Base-by-base conservation (phyloP, 2,797 vertebrate genomes). In the Streptopelia turtur region DNA sequence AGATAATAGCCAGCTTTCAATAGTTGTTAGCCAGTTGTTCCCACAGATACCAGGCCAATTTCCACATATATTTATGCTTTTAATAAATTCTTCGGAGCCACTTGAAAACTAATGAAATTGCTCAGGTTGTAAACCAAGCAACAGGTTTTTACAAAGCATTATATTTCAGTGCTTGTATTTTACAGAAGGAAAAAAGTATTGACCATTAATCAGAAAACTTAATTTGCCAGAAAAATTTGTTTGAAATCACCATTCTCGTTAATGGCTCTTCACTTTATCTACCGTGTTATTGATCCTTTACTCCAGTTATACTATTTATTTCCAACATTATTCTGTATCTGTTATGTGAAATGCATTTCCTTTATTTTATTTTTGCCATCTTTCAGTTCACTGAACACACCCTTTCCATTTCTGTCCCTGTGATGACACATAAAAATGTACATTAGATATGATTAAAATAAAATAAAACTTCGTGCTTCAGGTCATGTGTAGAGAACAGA, bases 1-100 rank as follows among this genome's bases (percentile, higher is more conserved):
- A 91, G 93, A 95, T 90, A 94, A 92, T 52, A 71, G 83, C 50
- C 82, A 74, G 72, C 74, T 84, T 95, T 95, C 72, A 17, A 18
- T 89, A 68, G 66, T 28, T 90, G 90, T 89, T 91, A 90, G 77
- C 56, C 57, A 59, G 90, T 94, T 77, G 94, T 92, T 72, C 53
- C 93, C 60, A 21, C 69, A 63, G 95, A 92, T 96, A 93, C 80
- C 84, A 93, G 92, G 76, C 8, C 24, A 45, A 82, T 70, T 80
- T 49, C 70, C 65, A 39, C 57, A 63, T 50, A 13, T 92, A 84
- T 53, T 93, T 79, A 57, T 39, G 77, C 43, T 92, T 93, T 57
- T 70, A 94, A 87, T 90, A 82, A 76, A 72, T 82, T 83, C 66
- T 92, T 83, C 72, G 33, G 64, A 95, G 76, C 53, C 13, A 28